phyloP scores from a whole-genome alignment of 2,888 invertebrate genomes.

The Meandrusa payeni region DNA sequence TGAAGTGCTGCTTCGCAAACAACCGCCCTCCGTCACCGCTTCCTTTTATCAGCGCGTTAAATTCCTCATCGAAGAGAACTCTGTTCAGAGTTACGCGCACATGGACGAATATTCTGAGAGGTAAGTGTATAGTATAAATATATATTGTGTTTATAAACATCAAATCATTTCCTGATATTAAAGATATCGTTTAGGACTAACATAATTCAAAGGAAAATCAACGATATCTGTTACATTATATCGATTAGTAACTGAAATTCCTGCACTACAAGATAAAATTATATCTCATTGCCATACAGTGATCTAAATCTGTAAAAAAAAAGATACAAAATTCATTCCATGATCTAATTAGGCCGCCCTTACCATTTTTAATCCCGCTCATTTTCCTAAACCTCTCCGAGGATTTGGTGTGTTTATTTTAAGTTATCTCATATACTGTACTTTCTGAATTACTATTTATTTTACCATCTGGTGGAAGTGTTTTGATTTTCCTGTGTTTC shows the following conservation, averaged over 20 bases:
- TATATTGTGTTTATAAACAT: constrained; percentile 46
- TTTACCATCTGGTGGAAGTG: constrained; percentile 79
- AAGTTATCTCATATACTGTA: constrained; percentile 57
- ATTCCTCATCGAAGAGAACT: constrained; percentile 98
- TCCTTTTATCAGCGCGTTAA: constrained; percentile 98
- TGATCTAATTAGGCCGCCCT: constrained; percentile 69
- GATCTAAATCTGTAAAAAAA: constrained; percentile 59
- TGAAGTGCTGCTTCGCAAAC: constrained; percentile 96
- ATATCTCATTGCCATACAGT: constrained; percentile 68
- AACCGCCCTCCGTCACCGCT: constrained; percentile 97
- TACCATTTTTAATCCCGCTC: constrained; percentile 67
- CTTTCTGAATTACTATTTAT: constrained; percentile 64
- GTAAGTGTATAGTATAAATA: constrained; percentile 83
- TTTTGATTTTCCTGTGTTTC: constrained; percentile 80
- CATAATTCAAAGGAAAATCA: constrained; percentile 2
- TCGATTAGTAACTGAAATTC: constrained; percentile 32
- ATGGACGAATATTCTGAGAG: constrained; percentile 99
- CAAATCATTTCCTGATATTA: constrained; percentile 66
- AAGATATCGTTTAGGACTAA: constrained; percentile 53
- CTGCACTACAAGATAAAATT: constrained; percentile 71
- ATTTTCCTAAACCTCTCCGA: constrained; percentile 77
- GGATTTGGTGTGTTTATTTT: constrained; percentile 81
- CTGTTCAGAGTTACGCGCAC: constrained; percentile 98
- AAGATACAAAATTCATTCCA: constrained; percentile 59
- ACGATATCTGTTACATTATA: constrained; percentile 59